Conservation (phyloP, 2,113 vertebrate genomes). For the Acanthochromis polyacanthus region DNA sequence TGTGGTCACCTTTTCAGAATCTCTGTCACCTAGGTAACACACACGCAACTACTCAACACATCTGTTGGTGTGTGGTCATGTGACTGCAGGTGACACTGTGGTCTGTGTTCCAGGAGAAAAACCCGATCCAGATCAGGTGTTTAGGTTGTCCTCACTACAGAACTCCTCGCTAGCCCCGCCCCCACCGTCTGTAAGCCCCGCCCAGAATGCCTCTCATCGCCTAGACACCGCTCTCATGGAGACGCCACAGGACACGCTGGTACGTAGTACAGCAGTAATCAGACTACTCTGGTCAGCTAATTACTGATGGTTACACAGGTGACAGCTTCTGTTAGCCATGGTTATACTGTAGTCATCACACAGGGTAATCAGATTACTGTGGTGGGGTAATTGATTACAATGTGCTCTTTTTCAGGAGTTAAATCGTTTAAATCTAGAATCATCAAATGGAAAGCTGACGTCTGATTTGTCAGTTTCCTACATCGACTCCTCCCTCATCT, state of each 20-base stretch:
- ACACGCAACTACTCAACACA: not conserved
- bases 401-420: slow-evolving; percentile 86
- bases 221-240: slow-evolving; percentile 96
- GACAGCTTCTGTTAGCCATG: too few species aligned
- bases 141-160: slow-evolving; percentile 95
- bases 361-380: not conserved
- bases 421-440: slow-evolving; percentile 98
- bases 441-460: slow-evolving; percentile 95
- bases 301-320: too few species aligned
- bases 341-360: too few species aligned
- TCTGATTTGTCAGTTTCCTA: slow-evolving; percentile 96
- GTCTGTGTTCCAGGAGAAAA: slow-evolving; percentile 91
- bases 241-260: slow-evolving; percentile 98
- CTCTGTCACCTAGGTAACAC: slow-evolving; percentile 96
- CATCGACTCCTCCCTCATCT: slow-evolving; percentile 96
- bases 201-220: slow-evolving; percentile 91
- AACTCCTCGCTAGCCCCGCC: slow-evolving; percentile 89
- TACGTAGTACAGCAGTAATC: slow-evolving; percentile 66
- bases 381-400: not conserved
- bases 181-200: slow-evolving; percentile 90
- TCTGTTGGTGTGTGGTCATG: too few species aligned
- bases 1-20: slow-evolving; percentile 98
- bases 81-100: not conserved
- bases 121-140: slow-evolving; percentile 98
- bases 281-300: not conserved